Base-by-base conservation (phyloP, 2,113 vertebrate species). In the Gopherus evgoodei region DNA sequence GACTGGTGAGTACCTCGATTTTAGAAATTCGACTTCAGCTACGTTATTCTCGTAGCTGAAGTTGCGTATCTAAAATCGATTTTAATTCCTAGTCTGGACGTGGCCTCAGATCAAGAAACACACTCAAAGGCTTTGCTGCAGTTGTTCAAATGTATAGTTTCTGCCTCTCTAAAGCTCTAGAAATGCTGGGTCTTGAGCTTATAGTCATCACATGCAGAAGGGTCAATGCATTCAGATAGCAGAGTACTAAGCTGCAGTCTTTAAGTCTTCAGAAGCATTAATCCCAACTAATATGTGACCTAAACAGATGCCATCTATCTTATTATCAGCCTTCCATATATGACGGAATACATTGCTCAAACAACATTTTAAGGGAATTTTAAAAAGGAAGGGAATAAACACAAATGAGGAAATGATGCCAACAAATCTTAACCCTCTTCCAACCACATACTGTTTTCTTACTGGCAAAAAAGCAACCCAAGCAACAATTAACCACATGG, bases 281-380 rank as follows among this genome's bases (percentile, higher is more conserved):
- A 97, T 96, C 94, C 96, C 83, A 76, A 78, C 87, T 78, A 90
- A 88, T 90, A 83, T 81, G 83, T 87, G 91, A 93, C 95, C 81
- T 95, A 89, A 95, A 89, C 93, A 96, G 95, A 95, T 95, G 93
- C 79, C 92, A 95, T 94, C 94, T 97, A 27, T 94, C 91, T 96
- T 94, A 84, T 94, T 91, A 96, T 52, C 91, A 83, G 89, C 76
- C 90, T 95, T 86, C 38, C 76, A 62, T 57, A 8, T 44, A 50
- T 80, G 54, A 44, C 3, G 1, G 57, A 54, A 78, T 76, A 5
- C 1, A 2, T 22, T 47, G 49, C 80, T 90, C 27, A 12, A 83
- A 86, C 2, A 6, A 53, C 8, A 6, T 6, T 24, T 21, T 38
- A 81, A 93, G 89, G 85, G 92, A 88, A 88, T 81, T 90, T 90